Evolutionary conservation across 2,113 vertebrate genomes (phyloP).

Genomic region (Passer montanus): DNA sequence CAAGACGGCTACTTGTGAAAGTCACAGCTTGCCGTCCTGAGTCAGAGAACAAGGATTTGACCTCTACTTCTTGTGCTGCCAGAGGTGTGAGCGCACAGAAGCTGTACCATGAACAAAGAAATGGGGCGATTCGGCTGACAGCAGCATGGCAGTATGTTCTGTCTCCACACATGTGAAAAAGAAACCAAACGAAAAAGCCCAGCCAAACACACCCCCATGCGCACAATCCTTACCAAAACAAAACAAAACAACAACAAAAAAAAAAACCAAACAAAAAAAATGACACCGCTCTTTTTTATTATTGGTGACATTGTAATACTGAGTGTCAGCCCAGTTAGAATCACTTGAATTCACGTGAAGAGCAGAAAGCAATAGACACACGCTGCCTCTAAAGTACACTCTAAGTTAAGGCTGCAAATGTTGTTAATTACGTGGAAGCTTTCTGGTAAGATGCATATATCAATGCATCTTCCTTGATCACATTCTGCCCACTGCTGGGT

Average conservation of each 20-base stretch:
- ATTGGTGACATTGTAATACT: background rate
- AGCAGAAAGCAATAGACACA: background rate
- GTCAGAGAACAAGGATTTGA: background rate
- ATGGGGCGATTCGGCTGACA: background rate
- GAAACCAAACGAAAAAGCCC: background rate
- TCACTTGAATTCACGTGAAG: fast-evolving
- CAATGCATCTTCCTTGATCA: constrained; percentile 3
- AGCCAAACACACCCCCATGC: background rate
- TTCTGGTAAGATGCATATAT: background rate
- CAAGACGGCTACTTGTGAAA: background rate
- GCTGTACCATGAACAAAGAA: background rate
- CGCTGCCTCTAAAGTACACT: fast-evolving
- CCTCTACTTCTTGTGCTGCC: background rate
- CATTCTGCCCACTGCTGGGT: constrained; percentile 35
- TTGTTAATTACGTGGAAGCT: background rate
- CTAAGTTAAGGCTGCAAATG: background rate
- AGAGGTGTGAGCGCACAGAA: background rate
- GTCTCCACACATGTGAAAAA: fast-evolving
- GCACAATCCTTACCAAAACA: background rate
- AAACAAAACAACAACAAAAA: no score
- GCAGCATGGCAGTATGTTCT: background rate
- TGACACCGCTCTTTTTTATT: background rate
- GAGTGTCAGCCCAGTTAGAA: background rate
- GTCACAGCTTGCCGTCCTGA: background rate
- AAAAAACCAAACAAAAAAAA: no score